Conservation (phyloP, 2,888 invertebrate genomes). For the Caprella mutica region DNA sequence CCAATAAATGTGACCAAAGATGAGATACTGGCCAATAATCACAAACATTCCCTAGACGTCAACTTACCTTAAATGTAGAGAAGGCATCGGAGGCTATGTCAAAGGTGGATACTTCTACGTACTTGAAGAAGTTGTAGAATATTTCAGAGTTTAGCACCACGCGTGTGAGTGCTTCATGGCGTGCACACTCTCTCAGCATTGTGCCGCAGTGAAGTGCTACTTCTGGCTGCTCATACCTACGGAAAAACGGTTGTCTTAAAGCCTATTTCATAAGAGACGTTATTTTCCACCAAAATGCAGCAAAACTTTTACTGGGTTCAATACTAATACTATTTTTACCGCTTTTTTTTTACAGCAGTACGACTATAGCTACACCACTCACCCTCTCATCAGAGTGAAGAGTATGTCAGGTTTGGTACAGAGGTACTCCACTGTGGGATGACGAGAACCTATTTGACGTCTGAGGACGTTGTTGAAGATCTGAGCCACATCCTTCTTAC, state of each 20-base stretch:
- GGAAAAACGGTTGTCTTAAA: too few relatives aligned
- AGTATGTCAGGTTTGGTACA: constrained; percentile 95
- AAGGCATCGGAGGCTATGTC: constrained; percentile 99
- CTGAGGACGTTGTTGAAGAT: constrained; percentile 98
- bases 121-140: constrained; percentile 99
- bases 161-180: constrained; percentile 96
- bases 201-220: constrained; percentile 98
- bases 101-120: constrained; percentile 99
- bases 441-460: constrained; percentile 94
- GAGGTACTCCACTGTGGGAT: constrained; percentile 97
- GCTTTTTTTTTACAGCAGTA: not conserved
- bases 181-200: constrained; percentile 95
- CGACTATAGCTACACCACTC: constrained; percentile 37
- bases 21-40: too few relatives aligned
- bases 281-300: not conserved
- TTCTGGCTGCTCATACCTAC: constrained; percentile 93
- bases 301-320: too few relatives aligned
- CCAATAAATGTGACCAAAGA: too few relatives aligned
- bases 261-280: not conserved
- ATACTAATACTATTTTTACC: not conserved
- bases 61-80: constrained; percentile 91
- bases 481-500: constrained; percentile 98
- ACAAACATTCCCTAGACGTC: not conserved
- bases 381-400: constrained; percentile 92
- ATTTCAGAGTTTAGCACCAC: constrained; percentile 95